phyloP scores from a whole-genome alignment of 2,113 vertebrate species.

The Antigone vipio region DNA sequence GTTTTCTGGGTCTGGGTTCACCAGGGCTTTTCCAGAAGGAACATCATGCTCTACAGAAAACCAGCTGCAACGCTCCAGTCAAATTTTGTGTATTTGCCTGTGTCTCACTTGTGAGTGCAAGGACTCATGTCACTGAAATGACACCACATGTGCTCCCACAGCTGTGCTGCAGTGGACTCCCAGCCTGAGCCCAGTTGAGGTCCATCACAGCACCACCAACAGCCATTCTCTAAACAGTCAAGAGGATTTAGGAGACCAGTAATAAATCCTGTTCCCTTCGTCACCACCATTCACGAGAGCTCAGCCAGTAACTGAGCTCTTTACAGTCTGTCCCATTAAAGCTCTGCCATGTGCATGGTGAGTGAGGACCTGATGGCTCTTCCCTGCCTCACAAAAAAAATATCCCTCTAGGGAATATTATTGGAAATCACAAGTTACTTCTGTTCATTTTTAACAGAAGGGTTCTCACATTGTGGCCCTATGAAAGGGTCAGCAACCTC shows the following conservation, averaged over 20 bases:
- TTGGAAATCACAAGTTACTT: not conserved
- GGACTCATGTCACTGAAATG: not conserved
- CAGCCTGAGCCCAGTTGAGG: not conserved
- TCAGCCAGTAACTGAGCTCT: not conserved
- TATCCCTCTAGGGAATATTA: not conserved
- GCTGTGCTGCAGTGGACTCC: rapidly evolving
- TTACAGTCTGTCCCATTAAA: not conserved
- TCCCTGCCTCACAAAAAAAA: not conserved
- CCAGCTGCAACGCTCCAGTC: not conserved
- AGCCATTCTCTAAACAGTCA: not conserved
- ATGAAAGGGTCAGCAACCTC: not conserved
- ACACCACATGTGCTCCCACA: rapidly evolving
- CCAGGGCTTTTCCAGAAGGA: not conserved
- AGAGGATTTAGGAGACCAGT: not conserved
- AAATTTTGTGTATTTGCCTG: not conserved
- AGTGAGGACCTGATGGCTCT: not conserved
- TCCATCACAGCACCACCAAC: not conserved
- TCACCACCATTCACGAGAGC: not conserved
- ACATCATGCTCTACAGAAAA: not conserved
- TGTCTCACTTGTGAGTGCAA: not conserved
- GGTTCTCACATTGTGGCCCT: not conserved
- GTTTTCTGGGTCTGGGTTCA: not conserved
- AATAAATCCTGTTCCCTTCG: not conserved
- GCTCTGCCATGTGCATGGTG: not conserved
- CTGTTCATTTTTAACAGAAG: not conserved